phyloP scores from a whole-genome alignment of 2,113 vertebrate genomes.

The Bambusicola thoracicus region DNA sequence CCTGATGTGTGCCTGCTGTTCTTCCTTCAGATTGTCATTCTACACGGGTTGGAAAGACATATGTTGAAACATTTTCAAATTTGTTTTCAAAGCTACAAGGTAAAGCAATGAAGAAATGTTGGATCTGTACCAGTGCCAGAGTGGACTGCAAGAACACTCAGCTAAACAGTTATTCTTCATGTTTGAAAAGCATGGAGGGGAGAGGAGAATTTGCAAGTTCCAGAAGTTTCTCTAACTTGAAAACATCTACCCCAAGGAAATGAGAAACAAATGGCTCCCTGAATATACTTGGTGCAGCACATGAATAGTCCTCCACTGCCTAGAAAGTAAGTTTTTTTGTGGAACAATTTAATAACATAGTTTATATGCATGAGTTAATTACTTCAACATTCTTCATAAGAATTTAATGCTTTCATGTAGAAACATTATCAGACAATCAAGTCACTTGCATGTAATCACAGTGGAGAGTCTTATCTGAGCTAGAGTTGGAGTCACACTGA shows the following conservation, averaged over 20 bases:
- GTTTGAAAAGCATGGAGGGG: background rate
- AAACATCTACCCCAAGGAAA: background rate
- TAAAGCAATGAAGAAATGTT: background rate
- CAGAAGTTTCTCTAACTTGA: background rate
- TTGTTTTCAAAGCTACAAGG: background rate
- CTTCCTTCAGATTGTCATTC: slow-evolving; percentile 73
- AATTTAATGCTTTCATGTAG: background rate
- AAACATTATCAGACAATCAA: background rate
- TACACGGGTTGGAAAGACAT: background rate
- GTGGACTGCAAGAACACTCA: background rate
- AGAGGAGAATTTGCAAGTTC: background rate
- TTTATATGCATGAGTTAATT: background rate
- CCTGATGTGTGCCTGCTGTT: slow-evolving; percentile 66
- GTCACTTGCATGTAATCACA: background rate
- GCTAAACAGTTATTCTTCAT: background rate
- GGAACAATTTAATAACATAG: background rate
- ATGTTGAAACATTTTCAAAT: background rate
- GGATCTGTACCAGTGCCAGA: background rate
- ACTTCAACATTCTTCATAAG: background rate
- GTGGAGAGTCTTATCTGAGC: background rate
- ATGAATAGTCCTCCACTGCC: background rate
- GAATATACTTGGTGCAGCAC: background rate
- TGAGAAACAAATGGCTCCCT: background rate
- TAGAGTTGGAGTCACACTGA: background rate
- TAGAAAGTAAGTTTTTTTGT: background rate